Evolutionary conservation across 2,888 invertebrate genomes (phyloP).

Genomic region (Prosopocoilus inquinatus): DNA sequence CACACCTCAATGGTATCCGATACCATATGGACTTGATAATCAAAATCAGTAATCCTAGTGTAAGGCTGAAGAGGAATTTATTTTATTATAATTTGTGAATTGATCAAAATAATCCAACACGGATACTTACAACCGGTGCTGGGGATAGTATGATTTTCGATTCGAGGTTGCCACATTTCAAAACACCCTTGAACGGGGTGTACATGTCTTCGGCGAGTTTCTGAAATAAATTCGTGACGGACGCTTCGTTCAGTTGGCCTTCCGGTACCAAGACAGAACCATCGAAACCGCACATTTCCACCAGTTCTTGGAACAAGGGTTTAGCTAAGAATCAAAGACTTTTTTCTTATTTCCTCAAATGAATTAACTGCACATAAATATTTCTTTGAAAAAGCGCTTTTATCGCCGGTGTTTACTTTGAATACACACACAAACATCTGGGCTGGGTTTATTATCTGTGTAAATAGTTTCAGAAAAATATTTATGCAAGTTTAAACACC

Average conservation of each 20-base stretch:
- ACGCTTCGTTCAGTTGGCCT: slow-evolving; percentile 44
- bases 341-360: too few relatives aligned
- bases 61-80: slow-evolving; percentile 40
- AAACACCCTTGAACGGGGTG: slow-evolving; percentile 66
- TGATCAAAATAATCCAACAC: background rate
- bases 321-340: slow-evolving; percentile 52
- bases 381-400: too few relatives aligned
- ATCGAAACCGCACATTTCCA: slow-evolving; percentile 71
- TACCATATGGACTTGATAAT: slow-evolving; percentile 60
- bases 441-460: too few relatives aligned
- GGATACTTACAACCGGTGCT: slow-evolving; percentile 60
- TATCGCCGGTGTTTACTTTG: too few relatives aligned
- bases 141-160: slow-evolving; percentile 73
- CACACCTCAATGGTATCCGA: slow-evolving; percentile 77
- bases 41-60: slow-evolving; percentile 64
- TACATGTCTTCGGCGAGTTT: slow-evolving; percentile 72
- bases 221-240: slow-evolving; percentile 58
- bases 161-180: slow-evolving; percentile 74
- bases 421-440: too few relatives aligned
- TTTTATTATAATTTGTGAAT: too few relatives aligned
- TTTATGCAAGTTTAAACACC: too few relatives aligned
- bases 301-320: slow-evolving; percentile 75
- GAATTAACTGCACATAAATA: too few relatives aligned
- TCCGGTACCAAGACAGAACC: slow-evolving; percentile 62
- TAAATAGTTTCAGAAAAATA: too few relatives aligned